Evolutionary conservation across 2,888 invertebrate genomes (phyloP), one percentile per base, ranked within the genome.

Genomic region (Drosophila subquinaria): DNA sequence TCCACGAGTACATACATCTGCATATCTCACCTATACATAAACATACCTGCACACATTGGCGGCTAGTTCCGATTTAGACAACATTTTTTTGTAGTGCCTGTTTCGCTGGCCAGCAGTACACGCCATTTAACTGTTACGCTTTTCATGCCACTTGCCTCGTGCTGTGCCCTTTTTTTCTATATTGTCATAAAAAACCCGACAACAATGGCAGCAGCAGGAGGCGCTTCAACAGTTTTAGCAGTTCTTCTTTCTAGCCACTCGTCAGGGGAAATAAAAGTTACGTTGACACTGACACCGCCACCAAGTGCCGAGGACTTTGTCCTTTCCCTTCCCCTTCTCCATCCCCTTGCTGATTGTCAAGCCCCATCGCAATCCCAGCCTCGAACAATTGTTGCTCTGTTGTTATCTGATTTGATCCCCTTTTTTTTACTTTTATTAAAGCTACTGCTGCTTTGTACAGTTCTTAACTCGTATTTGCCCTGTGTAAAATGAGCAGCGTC

Each of bases 261-360:
- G 82, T 80, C 83, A 69, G 76, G 83, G 88, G 81, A 88, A 84
- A 84, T 88, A 82, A 84, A 84, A 88, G 83, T 85, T 80, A 85
- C 81, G 88, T 85, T 88, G 83, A 84, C 86, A 88, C 86, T 71
- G 83, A 88, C 76, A 88, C 82, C 61, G 73, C 78, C 82, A 67
- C 73, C 83, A 81, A 83, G 86, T 78, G 78, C 59, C 78, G 53
- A 88, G 76, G 76, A 82, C 76, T 81, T 88, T 84, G 75, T 65
- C 66, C 59, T 35, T n/a, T 33, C 48, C n/a, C n/a, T 20, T 42
- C 3, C 17, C 13, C 40, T 36, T 53, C 2, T 17, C 10, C n/a
- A 11, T 6, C 35, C 23, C 8, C 13, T 35, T 15, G 10, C 17
- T 42, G 10, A 20, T 15, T 9, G 57, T 40, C 40, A 55, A 60